A percentile compares a stretch with the other conserved stretches of the same genome.
These are phyloP conservation scores for Poecilia velifera DNA, from an alignment of 2,797 vertebrate genomes.

Conservation along the genomic window DNA sequence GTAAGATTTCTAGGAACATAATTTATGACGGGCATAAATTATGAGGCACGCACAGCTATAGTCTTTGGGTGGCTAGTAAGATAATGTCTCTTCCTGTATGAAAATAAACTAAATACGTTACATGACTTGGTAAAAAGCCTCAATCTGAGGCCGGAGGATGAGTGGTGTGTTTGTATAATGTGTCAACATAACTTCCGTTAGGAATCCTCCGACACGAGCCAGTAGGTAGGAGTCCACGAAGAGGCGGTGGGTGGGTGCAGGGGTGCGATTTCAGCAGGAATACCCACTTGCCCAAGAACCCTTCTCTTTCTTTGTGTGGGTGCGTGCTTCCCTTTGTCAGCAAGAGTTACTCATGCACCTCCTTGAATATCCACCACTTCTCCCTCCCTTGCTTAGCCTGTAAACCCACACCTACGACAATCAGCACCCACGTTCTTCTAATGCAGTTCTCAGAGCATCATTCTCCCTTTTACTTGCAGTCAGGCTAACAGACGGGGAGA, in stretches of 20 bases:
- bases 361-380: constrained; percentile 65
- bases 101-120: constrained; percentile 14
- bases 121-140: constrained; percentile 25
- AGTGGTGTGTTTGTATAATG: constrained; percentile 54
- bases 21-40: background rate
- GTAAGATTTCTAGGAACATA: background rate
- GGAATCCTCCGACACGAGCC: constrained; percentile 76
- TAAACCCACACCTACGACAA: constrained; percentile 83
- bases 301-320: constrained; percentile 78
- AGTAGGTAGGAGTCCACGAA: constrained; percentile 75
- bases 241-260: constrained; percentile 71
- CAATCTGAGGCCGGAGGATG: constrained; percentile 38
- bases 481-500: constrained; percentile 86
- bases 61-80: constrained; percentile 15
- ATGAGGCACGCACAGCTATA: background rate
- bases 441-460: constrained; percentile 77
- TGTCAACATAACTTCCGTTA: constrained; percentile 65
- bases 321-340: constrained; percentile 84
- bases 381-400: constrained; percentile 68
- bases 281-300: constrained; percentile 82
- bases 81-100: constrained; percentile 29
- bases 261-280: constrained; percentile 79
- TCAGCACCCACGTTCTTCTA: constrained; percentile 82
- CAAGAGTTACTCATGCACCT: constrained; percentile 82
- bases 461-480: constrained; percentile 80